phyloP scores from a whole-genome alignment of 1,140 invertebrate species.

The Rhizoglyphus robini region DNA sequence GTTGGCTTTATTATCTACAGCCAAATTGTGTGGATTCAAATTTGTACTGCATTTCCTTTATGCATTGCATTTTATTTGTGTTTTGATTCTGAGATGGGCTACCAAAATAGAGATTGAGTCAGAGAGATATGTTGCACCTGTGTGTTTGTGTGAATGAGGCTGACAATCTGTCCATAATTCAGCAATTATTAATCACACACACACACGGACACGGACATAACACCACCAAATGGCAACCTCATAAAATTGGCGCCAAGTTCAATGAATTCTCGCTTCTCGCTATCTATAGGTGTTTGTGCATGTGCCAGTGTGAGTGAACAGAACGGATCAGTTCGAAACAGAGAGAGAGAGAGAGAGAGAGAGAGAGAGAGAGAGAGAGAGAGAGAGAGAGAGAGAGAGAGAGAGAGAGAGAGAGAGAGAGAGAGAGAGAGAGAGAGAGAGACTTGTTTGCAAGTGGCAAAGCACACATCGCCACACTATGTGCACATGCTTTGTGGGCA shows the following conservation, averaged over 20 bases:
- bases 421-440: no score
- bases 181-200: constrained; percentile 2
- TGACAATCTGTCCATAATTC: constrained; percentile 2
- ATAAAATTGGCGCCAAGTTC: constrained; percentile 14
- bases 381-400: no score
- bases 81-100: no score
- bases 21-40: no score
- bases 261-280: neutral
- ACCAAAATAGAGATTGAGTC: neutral
- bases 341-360: neutral
- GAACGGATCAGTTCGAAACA: neutral
- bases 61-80: no score
- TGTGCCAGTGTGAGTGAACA: neutral
- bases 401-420: no score
- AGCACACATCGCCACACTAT: neutral
- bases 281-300: neutral
- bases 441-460: neutral
- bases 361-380: no score
- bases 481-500: no score
- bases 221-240: neutral
- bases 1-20: no score
- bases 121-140: neutral
- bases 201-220: neutral
- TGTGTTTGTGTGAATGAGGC: no score
- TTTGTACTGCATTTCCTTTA: neutral